A percentile compares a stretch with the other conserved stretches of the same genome.
These are phyloP conservation scores for Agelas oroides DNA, from an alignment of 37 sponge, comb jelly and placozoan genomes.

Conservation along the genomic window DNA sequence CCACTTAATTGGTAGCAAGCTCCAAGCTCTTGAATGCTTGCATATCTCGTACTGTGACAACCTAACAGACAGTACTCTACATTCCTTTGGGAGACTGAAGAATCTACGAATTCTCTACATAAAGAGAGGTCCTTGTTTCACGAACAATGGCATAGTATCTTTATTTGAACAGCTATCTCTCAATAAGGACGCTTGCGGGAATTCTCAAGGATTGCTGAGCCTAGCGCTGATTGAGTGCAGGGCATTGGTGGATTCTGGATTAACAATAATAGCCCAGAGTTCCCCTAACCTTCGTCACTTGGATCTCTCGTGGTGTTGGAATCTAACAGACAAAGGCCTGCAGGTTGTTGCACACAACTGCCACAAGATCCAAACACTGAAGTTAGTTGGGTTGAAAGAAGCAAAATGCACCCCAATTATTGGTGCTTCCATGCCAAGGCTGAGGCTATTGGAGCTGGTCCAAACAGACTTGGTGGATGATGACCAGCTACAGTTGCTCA, in stretches of 20 bases:
- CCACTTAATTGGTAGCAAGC: neutral
- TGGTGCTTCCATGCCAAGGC: neutral
- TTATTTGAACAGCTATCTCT: neutral
- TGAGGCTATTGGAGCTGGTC: slow-evolving; percentile 4
- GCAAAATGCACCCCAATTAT: neutral
- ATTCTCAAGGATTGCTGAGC: neutral
- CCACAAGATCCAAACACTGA: slow-evolving; percentile 1
- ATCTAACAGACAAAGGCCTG: slow-evolving; percentile 24
- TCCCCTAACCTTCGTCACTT: slow-evolving; percentile 8
- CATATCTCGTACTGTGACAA: slow-evolving; percentile 24
- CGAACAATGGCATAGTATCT: neutral
- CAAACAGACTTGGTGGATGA: slow-evolving; percentile 30
- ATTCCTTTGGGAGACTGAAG: neutral
- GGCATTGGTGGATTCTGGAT: neutral
- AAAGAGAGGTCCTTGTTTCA: slow-evolving; percentile 15
- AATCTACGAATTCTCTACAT: neutral
- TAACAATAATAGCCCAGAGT: slow-evolving; percentile 1
- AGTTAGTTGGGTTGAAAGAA: slow-evolving; percentile 20
- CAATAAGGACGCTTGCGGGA: neutral
- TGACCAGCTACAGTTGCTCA: neutral
- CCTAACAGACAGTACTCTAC: slow-evolving; percentile 27
- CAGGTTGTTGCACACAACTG: neutral
- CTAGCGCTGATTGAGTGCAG: slow-evolving; percentile 16
- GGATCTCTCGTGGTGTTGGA: slow-evolving; percentile 40
- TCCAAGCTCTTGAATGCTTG: neutral